phyloP scores from a whole-genome alignment of 2,113 vertebrate genomes.

The Bubo scandiacus region DNA sequence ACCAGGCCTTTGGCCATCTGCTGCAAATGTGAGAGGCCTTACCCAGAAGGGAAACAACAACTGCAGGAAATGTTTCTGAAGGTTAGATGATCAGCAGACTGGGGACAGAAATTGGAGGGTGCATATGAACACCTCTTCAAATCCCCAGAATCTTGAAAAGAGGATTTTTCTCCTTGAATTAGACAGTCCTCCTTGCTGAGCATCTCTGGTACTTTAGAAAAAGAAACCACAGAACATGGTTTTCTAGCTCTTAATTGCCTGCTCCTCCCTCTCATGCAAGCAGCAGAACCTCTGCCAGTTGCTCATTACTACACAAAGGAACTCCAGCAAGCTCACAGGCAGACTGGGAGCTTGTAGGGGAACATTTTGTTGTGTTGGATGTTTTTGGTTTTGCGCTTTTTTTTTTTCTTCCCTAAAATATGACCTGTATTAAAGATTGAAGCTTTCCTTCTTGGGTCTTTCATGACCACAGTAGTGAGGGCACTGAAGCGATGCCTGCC shows the following conservation, averaged over 20 bases:
- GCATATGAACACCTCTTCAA: background rate
- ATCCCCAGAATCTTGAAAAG: background rate
- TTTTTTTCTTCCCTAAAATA: background rate
- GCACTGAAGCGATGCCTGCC: background rate
- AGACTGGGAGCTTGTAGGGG: background rate
- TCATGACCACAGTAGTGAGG: rapidly evolving
- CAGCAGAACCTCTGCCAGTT: background rate
- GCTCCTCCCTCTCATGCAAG: background rate
- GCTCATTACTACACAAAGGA: background rate
- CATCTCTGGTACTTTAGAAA: background rate
- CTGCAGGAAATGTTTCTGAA: background rate
- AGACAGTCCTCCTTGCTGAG: background rate
- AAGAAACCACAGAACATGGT: background rate
- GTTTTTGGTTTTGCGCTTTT: background rate
- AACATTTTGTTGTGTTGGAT: background rate
- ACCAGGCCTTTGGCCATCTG: background rate
- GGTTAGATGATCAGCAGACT: background rate
- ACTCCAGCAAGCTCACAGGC: background rate
- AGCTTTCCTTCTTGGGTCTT: background rate
- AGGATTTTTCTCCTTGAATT: background rate
- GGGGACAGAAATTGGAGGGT: background rate
- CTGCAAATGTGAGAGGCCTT: background rate
- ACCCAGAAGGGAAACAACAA: no score
- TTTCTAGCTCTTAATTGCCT: background rate
- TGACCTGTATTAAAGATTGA: background rate